Base-by-base conservation (phyloP, 1,140 invertebrate genomes). In the Telenomus remus region DNA sequence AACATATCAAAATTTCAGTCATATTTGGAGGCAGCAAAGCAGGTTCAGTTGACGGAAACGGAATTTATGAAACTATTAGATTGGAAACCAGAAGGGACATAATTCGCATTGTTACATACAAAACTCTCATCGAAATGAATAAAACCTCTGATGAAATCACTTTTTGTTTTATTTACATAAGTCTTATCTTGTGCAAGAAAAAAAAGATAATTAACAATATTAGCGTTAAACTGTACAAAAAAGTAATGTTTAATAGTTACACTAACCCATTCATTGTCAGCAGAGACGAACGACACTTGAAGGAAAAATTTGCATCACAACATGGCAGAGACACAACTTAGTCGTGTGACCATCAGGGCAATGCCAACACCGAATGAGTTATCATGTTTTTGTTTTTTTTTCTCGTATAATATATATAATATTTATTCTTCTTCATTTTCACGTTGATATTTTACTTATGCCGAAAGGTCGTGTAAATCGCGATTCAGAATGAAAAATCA, bases 21-120 rank as follows among this genome's bases (percentile, higher is more conserved):
- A 7, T 84, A 87, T 51, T 75, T 90, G 15, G 84, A 88, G 66
- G 79, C 85, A 33, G 82, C 64, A 13, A 87, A 85, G 70, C 80
- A 87, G 63, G 72, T 86, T 6, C 76, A 88, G 68, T 83, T 89
- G 10, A 80, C 77, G 0, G 85, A 89, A 77, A 77, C 83, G 13
- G 88, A 89, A 56, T 89, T 90, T 65, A 74, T 81, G 15, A 89
- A 86, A 73, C 76, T 90, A 37, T 76, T 90, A 27, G 84, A 89
- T 11, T 88, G 85, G 82, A 87, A 87, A 76, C 66, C 79, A 50
- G 78, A 84, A 11, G 68, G 69, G 44, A 19, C 49, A n/a, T 79
- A 50, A 68, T 4, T 27, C 19, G 19, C 1, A 27, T 39, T 9
- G 37, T 9, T 39, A n/a, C n/a, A n/a, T n/a, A n/a, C 6, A n/a